Evolutionary conservation across 1,140 invertebrate genomes (phyloP).

Genomic region (Lanistes nyassanus): DNA sequence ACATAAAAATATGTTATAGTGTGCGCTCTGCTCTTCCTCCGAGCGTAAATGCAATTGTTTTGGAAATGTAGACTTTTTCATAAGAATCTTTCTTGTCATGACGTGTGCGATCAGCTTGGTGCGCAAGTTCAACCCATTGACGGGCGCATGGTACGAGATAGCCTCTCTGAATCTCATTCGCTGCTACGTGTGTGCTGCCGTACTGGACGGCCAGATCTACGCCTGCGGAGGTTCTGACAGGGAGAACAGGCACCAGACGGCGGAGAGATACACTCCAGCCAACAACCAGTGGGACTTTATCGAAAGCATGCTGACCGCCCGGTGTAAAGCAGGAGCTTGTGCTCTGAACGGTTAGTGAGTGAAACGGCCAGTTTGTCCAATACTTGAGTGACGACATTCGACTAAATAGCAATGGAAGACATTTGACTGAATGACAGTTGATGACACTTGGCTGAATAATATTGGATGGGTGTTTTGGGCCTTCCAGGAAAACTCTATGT

Average conservation of each 20-base stretch:
- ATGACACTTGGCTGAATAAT: no score
- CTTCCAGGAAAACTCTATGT: constrained; percentile 51
- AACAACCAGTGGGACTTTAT: constrained; percentile 82
- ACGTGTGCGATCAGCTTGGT: constrained; percentile 35
- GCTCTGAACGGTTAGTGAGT: constrained; percentile 71
- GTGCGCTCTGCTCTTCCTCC: no score
- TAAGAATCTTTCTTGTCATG: no score
- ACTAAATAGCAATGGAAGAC: no score
- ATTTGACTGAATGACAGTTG: no score
- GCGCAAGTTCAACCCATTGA: constrained; percentile 45
- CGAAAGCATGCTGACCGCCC: constrained; percentile 67
- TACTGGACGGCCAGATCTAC: constrained; percentile 48
- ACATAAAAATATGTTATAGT: no score
- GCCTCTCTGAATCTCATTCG: constrained; percentile 54
- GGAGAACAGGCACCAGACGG: constrained; percentile 83
- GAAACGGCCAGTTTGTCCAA: no score
- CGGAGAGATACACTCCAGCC: constrained; percentile 85
- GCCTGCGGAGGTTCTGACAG: constrained; percentile 87
- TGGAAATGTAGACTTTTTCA: no score
- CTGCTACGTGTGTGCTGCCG: constrained; percentile 49
- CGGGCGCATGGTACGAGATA: constrained; percentile 47
- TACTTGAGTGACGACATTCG: no score
- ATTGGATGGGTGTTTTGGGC: no score
- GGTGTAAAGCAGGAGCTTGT: constrained; percentile 82
- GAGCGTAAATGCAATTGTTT: no score